phyloP scores from a whole-genome alignment of 1,140 invertebrate species.

The Babylonia areolata region DNA sequence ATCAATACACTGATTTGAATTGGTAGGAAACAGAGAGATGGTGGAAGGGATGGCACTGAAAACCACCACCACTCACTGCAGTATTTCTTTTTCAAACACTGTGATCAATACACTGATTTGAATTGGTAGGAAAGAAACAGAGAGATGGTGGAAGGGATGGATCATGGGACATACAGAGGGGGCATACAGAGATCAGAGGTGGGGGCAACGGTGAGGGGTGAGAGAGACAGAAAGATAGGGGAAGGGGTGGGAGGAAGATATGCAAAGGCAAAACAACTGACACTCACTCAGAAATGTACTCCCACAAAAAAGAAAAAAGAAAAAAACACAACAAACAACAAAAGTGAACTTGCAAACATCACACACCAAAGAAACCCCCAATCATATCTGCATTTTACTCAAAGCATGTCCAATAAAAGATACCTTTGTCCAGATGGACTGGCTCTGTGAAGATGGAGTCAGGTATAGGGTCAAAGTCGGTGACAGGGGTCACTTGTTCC shows the following conservation, averaged over 20 bases:
- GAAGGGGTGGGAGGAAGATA: neutral
- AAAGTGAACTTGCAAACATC: too few relatives aligned
- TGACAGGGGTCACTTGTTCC: neutral
- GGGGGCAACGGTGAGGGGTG: neutral
- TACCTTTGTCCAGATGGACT: neutral
- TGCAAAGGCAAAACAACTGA: too few relatives aligned
- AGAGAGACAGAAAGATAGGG: neutral
- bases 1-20: too few relatives aligned
- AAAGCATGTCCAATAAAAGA: neutral
- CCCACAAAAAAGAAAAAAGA: slow-evolving; percentile 13
- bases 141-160: slow-evolving; percentile 78
- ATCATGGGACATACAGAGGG: too few relatives aligned
- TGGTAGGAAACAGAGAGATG: neutral
- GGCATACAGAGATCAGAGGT: too few relatives aligned
- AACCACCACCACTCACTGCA: neutral
- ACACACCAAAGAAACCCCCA: too few relatives aligned
- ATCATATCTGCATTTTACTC: neutral
- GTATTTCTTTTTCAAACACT: too few relatives aligned
- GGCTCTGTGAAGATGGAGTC: neutral
- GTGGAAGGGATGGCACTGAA: slow-evolving; percentile 79
- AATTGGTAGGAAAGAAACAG: neutral
- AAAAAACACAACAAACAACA: neutral
- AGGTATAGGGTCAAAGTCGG: neutral
- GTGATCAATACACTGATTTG: too few relatives aligned
- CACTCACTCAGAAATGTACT: too few relatives aligned